These are phyloP conservation scores for Panagrolaimus sp. DNA, from an alignment of 1,140 invertebrate species.

Conservation along the genomic window DNA sequence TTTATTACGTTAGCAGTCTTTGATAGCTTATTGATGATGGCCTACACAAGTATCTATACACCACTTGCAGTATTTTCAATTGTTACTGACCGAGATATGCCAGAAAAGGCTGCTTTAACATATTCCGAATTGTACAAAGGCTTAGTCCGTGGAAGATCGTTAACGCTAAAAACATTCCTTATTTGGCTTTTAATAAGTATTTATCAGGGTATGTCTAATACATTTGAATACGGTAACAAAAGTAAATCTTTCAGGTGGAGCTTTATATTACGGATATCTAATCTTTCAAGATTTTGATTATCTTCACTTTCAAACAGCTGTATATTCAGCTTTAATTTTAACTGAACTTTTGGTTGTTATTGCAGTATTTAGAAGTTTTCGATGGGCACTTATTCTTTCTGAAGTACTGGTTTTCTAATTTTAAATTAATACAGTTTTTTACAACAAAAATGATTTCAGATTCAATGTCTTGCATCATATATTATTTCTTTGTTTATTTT, in stretches of 20 bases:
- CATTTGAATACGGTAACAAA: not conserved
- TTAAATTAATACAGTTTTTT: conserved; percentile 61
- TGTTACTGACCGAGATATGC: conserved; percentile 91
- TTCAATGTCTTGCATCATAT: conserved; percentile 53
- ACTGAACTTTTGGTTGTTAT: conserved; percentile 98
- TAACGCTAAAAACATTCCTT: conserved; percentile 91
- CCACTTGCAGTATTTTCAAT: conserved; percentile 94
- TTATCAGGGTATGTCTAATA: conserved; percentile 74
- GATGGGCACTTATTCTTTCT: conserved; percentile 83
- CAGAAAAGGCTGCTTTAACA: conserved; percentile 79
- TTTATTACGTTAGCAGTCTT: conserved; percentile 93
- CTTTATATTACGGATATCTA: conserved; percentile 97
- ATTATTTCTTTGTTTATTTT: conserved; percentile 51
- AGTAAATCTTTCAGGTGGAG: conserved; percentile 64
- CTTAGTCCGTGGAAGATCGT: conserved; percentile 73
- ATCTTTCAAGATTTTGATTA: conserved; percentile 96
- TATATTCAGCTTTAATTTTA: conserved; percentile 90
- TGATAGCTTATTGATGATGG: conserved; percentile 96
- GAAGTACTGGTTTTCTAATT: conserved; percentile 69
- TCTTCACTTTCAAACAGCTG: conserved; percentile 96
- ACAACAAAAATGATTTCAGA: conserved; percentile 23
- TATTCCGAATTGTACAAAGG: conserved; percentile 98
- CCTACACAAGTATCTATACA: conserved; percentile 97
- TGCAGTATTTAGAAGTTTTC: conserved; percentile 75
- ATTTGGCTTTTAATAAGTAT: conserved; percentile 97